Evolutionary conservation across 2,113 vertebrate genomes (phyloP).

Genomic region (Brachionichthys hirsutus): DNA sequence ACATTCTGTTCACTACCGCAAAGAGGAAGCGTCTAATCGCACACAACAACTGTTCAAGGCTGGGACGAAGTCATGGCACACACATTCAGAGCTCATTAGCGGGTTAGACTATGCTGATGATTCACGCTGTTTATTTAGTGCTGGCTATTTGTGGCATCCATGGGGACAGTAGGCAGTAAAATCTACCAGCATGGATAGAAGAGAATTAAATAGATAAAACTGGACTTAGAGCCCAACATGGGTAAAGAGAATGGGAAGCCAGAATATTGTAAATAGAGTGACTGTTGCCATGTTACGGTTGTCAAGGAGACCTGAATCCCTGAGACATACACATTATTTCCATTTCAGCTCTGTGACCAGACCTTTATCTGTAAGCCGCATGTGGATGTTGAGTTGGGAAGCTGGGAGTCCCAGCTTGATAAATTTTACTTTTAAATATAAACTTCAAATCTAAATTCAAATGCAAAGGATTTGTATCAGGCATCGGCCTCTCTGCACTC

Average conservation of each 20-base stretch:
- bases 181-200: conserved; percentile 11
- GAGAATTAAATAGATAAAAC: conserved; percentile 11
- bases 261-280: conserved; percentile 56
- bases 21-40: not conserved
- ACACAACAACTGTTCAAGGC: not conserved
- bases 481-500: conserved; percentile 37
- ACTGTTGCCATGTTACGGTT: conserved; percentile 78
- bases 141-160: conserved; percentile 36
- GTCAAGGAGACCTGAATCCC: conserved; percentile 69
- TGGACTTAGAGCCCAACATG: not conserved
- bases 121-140: conserved; percentile 33
- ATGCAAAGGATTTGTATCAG: conserved; percentile 29
- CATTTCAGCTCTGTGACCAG: conserved; percentile 18
- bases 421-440: conserved; percentile 3
- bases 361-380: conserved; percentile 13
- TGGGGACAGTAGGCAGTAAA: conserved; percentile 14
- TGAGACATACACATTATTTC: conserved; percentile 45
- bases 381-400: not conserved
- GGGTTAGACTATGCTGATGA: conserved; percentile 27
- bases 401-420: not conserved
- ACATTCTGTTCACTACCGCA: not conserved
- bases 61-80: conserved; percentile 23
- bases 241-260: conserved; percentile 12
- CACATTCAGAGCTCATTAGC: conserved; percentile 31
- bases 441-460: conserved; percentile 18